Conservation (phyloP, 2,888 invertebrate species). For the Andrena chrysosceles region DNA sequence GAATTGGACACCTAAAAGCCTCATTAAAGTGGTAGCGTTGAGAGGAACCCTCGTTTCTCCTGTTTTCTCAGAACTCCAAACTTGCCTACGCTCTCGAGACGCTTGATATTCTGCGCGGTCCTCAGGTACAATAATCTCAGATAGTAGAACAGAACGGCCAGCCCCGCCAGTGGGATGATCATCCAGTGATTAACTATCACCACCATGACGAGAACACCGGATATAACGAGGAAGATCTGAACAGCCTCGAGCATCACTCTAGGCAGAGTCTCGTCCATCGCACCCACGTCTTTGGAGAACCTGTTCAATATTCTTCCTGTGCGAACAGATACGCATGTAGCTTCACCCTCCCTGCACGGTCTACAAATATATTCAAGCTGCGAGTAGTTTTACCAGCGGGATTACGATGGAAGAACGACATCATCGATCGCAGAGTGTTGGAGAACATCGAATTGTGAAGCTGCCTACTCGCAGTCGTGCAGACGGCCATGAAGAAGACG, state of each 20-base stretch:
- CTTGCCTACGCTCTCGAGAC: conserved; percentile 86
- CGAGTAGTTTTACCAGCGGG: conserved; percentile 88
- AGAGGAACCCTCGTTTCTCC: no score
- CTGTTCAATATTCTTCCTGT: conserved; percentile 89
- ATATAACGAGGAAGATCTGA: conserved; percentile 85
- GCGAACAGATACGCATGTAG: background rate
- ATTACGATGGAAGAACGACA: conserved; percentile 95
- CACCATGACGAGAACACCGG: conserved; percentile 85
- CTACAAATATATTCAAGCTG: background rate
- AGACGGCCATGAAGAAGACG: conserved; percentile 90
- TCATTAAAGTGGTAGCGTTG: no score
- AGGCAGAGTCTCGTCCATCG: conserved; percentile 87
- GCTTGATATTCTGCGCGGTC: conserved; percentile 90
- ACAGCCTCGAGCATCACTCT: conserved; percentile 86
- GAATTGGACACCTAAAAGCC: no score
- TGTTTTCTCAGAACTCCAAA: background rate
- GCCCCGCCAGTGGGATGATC: conserved; percentile 87
- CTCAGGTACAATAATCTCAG: conserved; percentile 88
- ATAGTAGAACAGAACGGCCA: conserved; percentile 88
- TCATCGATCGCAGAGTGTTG: conserved; percentile 90
- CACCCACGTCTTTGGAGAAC: conserved; percentile 91
- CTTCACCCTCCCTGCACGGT: background rate
- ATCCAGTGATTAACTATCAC: conserved; percentile 89
- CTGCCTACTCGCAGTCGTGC: conserved; percentile 91
- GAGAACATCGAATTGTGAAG: conserved; percentile 95